A percentile compares a stretch with the other conserved stretches of the same genome.
phyloP scores from a whole-genome alignment of 2,888 invertebrate species.

The Osmoderma eremita region DNA sequence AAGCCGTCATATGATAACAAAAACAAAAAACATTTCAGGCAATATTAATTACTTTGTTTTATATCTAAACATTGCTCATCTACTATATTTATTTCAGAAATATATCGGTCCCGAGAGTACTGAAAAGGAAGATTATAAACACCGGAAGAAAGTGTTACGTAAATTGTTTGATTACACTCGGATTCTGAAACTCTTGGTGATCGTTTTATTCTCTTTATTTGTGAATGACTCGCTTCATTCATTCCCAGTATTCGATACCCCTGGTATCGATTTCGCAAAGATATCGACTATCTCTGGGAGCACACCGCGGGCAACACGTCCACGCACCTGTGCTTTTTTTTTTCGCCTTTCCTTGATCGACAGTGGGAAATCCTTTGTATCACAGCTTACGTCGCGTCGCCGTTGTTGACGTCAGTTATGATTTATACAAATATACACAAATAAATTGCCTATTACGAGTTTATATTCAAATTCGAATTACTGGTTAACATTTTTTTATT shows the following conservation, averaged over 20 bases:
- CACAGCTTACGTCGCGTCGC: background rate
- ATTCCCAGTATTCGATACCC: slow-evolving; percentile 52
- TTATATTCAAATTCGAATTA: too few species aligned
- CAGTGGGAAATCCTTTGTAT: slow-evolving; percentile 20
- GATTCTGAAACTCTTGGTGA: slow-evolving; percentile 15
- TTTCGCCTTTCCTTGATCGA: slow-evolving; percentile 15
- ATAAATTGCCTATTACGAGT: too few species aligned
- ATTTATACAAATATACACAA: too few species aligned
- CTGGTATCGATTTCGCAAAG: slow-evolving; percentile 50
- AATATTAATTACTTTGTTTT: too few species aligned
- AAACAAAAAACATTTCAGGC: too few species aligned
- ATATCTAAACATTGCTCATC: too few species aligned
- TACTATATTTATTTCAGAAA: too few species aligned
- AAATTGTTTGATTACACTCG: slow-evolving; percentile 10
- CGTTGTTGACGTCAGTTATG: too few species aligned
- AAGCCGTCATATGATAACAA: too few species aligned
- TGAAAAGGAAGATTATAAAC: too few species aligned
- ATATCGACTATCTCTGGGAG: slow-evolving; percentile 55
- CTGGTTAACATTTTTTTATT: too few species aligned
- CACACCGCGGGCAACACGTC: slow-evolving; percentile 51
- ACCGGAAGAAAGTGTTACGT: background rate
- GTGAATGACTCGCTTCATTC: slow-evolving; percentile 52
- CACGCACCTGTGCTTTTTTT: slow-evolving; percentile 49
- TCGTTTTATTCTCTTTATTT: slow-evolving; percentile 45
- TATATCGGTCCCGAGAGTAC: too few species aligned